Conservation (phyloP, 2,888 invertebrate genomes). For the Andrena minutula region DNA sequence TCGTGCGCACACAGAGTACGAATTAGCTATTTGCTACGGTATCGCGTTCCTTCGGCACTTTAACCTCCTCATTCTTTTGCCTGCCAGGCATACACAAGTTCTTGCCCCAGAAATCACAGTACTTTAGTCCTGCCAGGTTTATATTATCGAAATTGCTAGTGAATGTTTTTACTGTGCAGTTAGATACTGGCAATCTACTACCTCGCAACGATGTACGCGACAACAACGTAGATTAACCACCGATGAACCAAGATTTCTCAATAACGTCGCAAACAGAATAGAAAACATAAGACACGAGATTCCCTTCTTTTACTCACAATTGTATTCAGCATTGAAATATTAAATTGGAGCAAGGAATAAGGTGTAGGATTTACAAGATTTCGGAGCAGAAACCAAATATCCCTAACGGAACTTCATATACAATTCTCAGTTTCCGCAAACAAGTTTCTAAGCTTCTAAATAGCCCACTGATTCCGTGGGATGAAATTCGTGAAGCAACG, state of each 20-base stretch:
- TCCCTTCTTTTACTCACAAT: too few species aligned
- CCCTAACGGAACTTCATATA: too few species aligned
- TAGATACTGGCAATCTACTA: constrained; percentile 48
- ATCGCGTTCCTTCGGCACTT: constrained; percentile 71
- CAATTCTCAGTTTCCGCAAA: too few species aligned
- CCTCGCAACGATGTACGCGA: constrained; percentile 17
- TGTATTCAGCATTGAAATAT: too few species aligned
- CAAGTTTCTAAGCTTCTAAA: too few species aligned
- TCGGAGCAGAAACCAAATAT: too few species aligned
- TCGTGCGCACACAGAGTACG: constrained; percentile 72
- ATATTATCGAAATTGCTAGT: constrained; percentile 71
- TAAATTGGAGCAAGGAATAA: too few species aligned
- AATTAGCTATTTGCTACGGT: constrained; percentile 77
- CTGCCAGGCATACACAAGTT: constrained; percentile 65
- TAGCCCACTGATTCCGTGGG: too few species aligned
- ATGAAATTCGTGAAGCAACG: too few species aligned
- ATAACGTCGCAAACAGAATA: neutral
- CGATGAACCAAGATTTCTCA: constrained; percentile 15
- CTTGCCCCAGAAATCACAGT: constrained; percentile 73
- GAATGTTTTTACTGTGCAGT: constrained; percentile 51
- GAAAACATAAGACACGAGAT: too few species aligned
- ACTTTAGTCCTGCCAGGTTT: constrained; percentile 57
- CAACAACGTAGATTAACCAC: neutral
- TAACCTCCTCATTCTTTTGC: constrained; percentile 69
- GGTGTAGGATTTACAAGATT: too few species aligned